Percentiles rank a stretch among this genome's conserved stretches.
phyloP scores from a whole-genome alignment of 2,888 invertebrate species.

The Buathra laborator region DNA sequence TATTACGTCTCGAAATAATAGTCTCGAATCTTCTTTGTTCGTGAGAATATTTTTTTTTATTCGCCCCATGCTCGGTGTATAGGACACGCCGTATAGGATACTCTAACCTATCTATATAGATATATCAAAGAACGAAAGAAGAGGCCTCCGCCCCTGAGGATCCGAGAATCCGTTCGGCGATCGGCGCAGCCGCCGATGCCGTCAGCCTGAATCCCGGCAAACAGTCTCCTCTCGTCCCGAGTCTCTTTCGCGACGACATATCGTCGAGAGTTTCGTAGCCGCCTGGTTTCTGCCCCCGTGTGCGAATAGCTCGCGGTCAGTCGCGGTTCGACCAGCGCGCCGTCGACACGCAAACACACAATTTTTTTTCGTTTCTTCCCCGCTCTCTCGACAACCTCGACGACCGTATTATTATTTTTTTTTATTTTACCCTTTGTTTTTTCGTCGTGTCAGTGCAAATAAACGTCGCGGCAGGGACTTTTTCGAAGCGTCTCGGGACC shows the following conservation, averaged over 20 bases:
- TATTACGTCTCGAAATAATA: neutral
- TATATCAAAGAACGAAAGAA: constrained; percentile 9
- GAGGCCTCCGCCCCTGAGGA: constrained; percentile 62
- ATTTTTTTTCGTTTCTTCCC: constrained; percentile 20
- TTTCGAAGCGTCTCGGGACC: constrained; percentile 28
- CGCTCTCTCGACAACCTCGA: neutral
- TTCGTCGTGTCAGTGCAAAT: neutral
- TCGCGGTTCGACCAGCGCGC: constrained; percentile 74
- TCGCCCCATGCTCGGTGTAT: neutral
- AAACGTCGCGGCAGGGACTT: neutral
- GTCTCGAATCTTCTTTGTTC: neutral
- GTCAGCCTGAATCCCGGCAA: constrained; percentile 25
- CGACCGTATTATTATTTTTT: constrained; percentile 13
- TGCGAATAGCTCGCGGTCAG: constrained; percentile 68
- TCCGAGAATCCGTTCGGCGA: constrained; percentile 38
- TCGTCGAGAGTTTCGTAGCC: constrained; percentile 15
- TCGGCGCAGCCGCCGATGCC: constrained; percentile 64
- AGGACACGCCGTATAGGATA: neutral
- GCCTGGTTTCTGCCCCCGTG: constrained; percentile 1
- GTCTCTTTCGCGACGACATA: constrained; percentile 18
- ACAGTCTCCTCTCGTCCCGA: neutral
- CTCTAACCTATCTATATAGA: constrained; percentile 7
- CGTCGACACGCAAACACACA: constrained; percentile 52
- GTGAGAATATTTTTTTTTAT: constrained; percentile 6
- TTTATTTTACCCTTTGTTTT: neutral